Percentiles rank a stretch among this genome's conserved stretches.
Evolutionary conservation across 2,888 invertebrate genomes (phyloP).

Genomic region (Chaetogeoica ovagalla): DNA sequence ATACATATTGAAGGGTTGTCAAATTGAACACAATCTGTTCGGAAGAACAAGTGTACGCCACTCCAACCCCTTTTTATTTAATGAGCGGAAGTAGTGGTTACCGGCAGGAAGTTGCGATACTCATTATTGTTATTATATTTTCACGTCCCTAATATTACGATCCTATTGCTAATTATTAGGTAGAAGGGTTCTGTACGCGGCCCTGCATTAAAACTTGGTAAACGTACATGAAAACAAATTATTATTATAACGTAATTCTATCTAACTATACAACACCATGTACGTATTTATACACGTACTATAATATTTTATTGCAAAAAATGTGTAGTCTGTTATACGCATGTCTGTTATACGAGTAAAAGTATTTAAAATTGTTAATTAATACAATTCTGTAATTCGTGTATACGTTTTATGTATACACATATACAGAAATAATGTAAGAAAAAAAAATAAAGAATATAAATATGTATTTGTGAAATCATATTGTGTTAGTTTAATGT

Average conservation of each 20-base stretch:
- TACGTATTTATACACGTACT: not conserved
- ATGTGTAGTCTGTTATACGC: not conserved
- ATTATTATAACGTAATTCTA: slow-evolving; percentile 11
- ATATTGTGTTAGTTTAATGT: too few relatives aligned
- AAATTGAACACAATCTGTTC: slow-evolving; percentile 49
- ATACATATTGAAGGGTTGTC: slow-evolving; percentile 45
- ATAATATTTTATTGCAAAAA: not conserved
- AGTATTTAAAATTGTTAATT: too few relatives aligned
- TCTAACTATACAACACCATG: not conserved
- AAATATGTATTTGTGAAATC: too few relatives aligned
- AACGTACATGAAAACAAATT: not conserved
- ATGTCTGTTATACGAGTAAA: too few relatives aligned
- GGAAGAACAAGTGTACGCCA: slow-evolving; percentile 41
- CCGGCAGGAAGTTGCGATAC: slow-evolving; percentile 50
- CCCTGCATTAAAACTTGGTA: not conserved
- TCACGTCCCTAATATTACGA: slow-evolving; percentile 36
- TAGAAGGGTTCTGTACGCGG: slow-evolving; percentile 12
- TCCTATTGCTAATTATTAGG: slow-evolving; percentile 33
- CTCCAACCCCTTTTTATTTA: slow-evolving; percentile 37
- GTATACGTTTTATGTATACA: too few relatives aligned
- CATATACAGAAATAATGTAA: too few relatives aligned
- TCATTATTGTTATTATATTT: slow-evolving; percentile 52
- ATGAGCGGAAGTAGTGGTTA: slow-evolving; percentile 52
- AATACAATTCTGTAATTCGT: too few relatives aligned
- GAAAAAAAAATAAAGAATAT: too few relatives aligned